These are phyloP conservation scores for Ornithoptera alexandrae DNA, from an alignment of 2,888 invertebrate genomes.

Conservation along the genomic window DNA sequence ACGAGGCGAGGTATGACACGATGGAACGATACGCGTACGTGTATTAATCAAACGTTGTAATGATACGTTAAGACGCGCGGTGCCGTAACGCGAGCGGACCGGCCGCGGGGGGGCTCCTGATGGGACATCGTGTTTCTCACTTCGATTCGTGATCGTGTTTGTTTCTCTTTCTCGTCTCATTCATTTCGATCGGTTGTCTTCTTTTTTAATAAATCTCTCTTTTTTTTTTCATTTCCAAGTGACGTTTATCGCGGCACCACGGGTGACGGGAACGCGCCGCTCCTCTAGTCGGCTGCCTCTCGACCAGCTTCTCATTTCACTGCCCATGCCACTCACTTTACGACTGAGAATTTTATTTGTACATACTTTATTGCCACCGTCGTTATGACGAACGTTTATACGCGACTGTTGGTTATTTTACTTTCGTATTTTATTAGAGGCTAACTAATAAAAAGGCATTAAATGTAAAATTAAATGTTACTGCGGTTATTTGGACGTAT, in stretches of 20 bases:
- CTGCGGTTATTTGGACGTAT: constrained; percentile 4
- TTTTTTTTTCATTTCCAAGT: constrained; percentile 73
- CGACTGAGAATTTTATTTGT: constrained; percentile 72
- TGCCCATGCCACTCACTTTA: constrained; percentile 74
- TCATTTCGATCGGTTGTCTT: constrained; percentile 66
- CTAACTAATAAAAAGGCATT: constrained; percentile 26
- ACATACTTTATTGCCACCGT: constrained; percentile 72
- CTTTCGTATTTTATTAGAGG: constrained; percentile 50
- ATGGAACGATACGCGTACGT: constrained; percentile 56
- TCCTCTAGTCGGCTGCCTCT: constrained; percentile 65
- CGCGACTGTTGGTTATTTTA: constrained; percentile 62
- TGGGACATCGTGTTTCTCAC: constrained; percentile 74
- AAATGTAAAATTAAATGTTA: constrained; percentile 26
- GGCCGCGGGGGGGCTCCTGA: constrained; percentile 62
- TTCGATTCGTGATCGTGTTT: constrained; percentile 71
- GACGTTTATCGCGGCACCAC: constrained; percentile 76
- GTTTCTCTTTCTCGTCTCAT: constrained; percentile 68
- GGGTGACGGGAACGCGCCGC: constrained; percentile 61
- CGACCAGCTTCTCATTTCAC: constrained; percentile 69
- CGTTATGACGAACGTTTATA: constrained; percentile 73
- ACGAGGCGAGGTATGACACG: constrained; percentile 50
- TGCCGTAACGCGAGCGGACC: constrained; percentile 40
- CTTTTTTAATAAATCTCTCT: constrained; percentile 64
- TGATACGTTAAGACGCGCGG: constrained; percentile 45
- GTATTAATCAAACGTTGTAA: constrained; percentile 68